Conservation (phyloP, 2,113 vertebrate genomes). For the Mirounga angustirostris region DNA sequence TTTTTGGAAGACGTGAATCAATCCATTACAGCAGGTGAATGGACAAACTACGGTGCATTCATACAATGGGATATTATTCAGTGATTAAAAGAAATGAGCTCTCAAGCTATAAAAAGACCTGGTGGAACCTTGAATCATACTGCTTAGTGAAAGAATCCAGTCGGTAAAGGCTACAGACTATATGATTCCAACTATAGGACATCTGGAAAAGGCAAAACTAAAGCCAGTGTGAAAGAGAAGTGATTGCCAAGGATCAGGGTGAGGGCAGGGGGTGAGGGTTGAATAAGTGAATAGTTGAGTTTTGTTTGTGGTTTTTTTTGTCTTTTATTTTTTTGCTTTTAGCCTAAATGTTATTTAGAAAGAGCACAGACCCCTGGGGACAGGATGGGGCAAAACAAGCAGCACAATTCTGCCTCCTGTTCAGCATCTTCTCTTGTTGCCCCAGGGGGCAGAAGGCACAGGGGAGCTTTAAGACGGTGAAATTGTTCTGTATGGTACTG, state of each 20-base stretch:
- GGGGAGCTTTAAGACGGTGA: neutral
- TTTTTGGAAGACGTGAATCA: neutral
- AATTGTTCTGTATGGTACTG: neutral
- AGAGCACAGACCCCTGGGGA: neutral
- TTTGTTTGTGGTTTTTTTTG: neutral
- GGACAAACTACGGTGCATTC: neutral
- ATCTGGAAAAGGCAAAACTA: constrained; percentile 34
- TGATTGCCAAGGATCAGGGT: neutral
- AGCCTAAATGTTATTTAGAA: constrained; percentile 48
- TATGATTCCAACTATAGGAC: neutral
- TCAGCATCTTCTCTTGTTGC: constrained; percentile 80
- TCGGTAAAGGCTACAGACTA: neutral
- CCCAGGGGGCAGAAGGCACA: constrained; percentile 83
- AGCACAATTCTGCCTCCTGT: neutral
- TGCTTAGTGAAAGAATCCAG: neutral
- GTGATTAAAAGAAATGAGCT: constrained; percentile 7
- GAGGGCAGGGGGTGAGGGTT: neutral
- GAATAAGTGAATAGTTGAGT: neutral
- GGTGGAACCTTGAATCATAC: neutral
- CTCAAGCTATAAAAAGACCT: constrained; percentile 5
- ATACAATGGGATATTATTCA: neutral
- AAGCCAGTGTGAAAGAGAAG: neutral
- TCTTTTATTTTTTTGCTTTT: neutral
- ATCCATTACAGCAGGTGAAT: neutral
- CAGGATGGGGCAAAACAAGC: neutral